phyloP scores from a whole-genome alignment of 2,113 vertebrate genomes.

The Plestiodon gilberti region DNA sequence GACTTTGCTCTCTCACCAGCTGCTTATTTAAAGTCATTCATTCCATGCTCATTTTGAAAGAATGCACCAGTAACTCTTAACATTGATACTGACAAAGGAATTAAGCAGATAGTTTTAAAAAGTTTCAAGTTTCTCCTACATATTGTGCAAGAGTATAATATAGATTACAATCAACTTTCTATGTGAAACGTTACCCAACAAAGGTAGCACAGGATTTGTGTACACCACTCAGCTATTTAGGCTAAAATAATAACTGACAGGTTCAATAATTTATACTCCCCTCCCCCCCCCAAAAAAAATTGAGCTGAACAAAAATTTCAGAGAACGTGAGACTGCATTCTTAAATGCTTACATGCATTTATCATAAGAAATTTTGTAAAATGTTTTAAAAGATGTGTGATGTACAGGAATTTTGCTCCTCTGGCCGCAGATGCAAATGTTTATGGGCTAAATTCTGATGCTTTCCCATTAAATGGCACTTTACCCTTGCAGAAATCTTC shows the following conservation, averaged over 20 bases:
- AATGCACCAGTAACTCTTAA: conserved; percentile 40
- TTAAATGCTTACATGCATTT: conserved; percentile 25
- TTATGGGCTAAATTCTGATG: conserved; percentile 54
- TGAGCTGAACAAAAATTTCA: conserved; percentile 2
- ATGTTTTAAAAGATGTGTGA: conserved; percentile 43
- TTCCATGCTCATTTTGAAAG: conserved; percentile 44
- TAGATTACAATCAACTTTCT: conserved; percentile 54
- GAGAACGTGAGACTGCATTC: conserved; percentile 35
- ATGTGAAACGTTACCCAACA: conserved; percentile 37
- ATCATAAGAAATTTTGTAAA: conserved; percentile 53
- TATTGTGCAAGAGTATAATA: conserved; percentile 37
- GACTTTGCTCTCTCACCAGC: neutral
- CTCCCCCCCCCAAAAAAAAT: conserved; percentile 51
- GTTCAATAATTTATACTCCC: conserved; percentile 41
- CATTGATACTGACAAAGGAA: conserved; percentile 47
- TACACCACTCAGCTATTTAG: conserved; percentile 39
- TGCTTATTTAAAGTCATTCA: conserved; percentile 48
- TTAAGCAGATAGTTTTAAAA: conserved; percentile 22
- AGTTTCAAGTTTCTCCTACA: conserved; percentile 8
- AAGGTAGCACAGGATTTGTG: conserved; percentile 35
- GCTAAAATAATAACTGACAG: conserved; percentile 57
- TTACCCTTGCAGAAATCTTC: neutral
- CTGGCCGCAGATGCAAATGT: conserved; percentile 59
- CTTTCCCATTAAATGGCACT: neutral
- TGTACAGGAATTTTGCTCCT: conserved; percentile 55